Evolutionary conservation across 2,113 vertebrate genomes (phyloP).

Genomic region (Chloebia gouldiae): DNA sequence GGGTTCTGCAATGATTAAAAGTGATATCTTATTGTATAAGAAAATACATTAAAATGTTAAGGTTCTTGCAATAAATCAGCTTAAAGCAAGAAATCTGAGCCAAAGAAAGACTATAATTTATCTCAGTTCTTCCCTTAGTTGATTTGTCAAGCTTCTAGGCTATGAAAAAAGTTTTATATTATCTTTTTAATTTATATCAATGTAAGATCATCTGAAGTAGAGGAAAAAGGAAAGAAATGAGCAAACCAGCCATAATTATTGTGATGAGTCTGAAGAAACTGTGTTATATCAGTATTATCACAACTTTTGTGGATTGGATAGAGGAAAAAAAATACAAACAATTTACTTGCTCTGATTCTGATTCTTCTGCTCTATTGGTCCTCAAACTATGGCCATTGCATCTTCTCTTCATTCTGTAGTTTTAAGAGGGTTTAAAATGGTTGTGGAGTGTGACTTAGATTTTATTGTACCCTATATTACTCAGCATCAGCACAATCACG

Average conservation of each 20-base stretch:
- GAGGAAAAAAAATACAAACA: not conserved
- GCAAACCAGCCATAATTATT: not conserved
- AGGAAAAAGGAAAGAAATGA: not conserved
- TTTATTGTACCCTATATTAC: not conserved
- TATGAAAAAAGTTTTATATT: not conserved
- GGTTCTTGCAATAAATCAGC: not conserved
- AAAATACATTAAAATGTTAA: not conserved
- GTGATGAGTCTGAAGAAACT: not conserved
- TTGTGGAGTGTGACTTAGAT: not conserved
- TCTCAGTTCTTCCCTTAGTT: not conserved
- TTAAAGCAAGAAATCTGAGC: constrained; percentile 4
- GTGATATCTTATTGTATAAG: not conserved
- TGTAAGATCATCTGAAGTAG: not conserved
- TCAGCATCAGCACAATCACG: not conserved
- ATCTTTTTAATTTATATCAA: not conserved
- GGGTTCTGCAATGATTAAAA: not conserved
- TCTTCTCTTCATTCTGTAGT: not conserved
- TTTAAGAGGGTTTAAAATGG: not conserved
- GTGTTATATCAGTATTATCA: not conserved
- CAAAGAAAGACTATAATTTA: not conserved
- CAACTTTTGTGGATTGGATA: not conserved
- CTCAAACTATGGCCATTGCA: not conserved
- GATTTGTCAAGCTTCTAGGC: not conserved
- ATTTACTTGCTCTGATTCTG: not conserved
- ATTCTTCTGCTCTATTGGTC: not conserved